Evolutionary conservation across 2,113 vertebrate genomes (phyloP).

Genomic region (Todiramphus saurophagus): DNA sequence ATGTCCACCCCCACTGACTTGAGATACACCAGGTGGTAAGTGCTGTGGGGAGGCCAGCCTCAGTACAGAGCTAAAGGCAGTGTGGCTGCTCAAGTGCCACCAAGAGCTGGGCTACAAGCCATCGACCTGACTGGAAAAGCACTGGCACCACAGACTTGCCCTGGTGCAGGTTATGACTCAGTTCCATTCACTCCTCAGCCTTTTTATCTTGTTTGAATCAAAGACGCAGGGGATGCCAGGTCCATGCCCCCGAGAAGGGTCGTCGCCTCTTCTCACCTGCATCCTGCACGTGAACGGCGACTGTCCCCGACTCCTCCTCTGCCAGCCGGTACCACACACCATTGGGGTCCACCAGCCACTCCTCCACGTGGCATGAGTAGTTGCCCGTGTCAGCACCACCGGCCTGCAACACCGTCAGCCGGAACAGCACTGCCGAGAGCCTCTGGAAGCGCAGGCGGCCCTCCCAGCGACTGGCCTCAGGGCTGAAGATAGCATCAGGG

Average conservation of each 20-base stretch:
- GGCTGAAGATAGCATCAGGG: constrained; percentile 81
- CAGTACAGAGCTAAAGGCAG: neutral
- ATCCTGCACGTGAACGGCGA: constrained; percentile 82
- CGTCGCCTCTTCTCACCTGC: constrained; percentile 72
- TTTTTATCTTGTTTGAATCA: neutral
- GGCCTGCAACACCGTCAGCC: constrained; percentile 86
- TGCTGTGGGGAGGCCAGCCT: neutral
- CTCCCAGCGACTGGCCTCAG: constrained; percentile 83
- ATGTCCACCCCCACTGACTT: accelerated
- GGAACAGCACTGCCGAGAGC: constrained; percentile 84
- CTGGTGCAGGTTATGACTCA: neutral
- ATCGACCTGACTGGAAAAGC: accelerated
- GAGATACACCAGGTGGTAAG: neutral
- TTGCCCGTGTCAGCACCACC: constrained; percentile 81
- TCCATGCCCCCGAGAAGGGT: too few relatives aligned
- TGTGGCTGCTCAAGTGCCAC: neutral
- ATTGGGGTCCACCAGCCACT: constrained; percentile 90
- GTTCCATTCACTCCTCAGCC: neutral
- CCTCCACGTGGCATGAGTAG: constrained; percentile 92
- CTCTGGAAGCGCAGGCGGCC: constrained; percentile 91
- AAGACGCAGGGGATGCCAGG: accelerated
- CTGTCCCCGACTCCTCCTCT: constrained; percentile 86
- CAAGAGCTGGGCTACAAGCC: neutral
- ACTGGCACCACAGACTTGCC: neutral
- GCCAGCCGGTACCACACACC: constrained; percentile 91